Percentiles rank a stretch among this genome's conserved stretches.
Evolutionary conservation across 1,140 invertebrate species (phyloP).

Genomic region (Lasioglossum albipes): DNA sequence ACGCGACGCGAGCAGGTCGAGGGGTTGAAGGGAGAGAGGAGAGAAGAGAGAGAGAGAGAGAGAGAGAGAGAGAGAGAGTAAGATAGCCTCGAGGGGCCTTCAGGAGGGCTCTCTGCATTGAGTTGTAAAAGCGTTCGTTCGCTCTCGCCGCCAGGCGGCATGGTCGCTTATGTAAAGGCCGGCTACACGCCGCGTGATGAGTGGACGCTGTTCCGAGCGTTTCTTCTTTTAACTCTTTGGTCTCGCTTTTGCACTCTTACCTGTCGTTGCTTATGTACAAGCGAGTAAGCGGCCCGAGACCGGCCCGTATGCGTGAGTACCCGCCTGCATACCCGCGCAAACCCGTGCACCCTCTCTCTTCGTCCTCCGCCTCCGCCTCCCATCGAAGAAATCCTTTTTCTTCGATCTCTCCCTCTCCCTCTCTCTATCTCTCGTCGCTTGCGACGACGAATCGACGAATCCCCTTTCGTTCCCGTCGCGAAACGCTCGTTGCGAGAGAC

Average conservation of each 20-base stretch:
- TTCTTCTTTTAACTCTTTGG: conserved; percentile 76
- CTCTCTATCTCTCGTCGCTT: not conserved
- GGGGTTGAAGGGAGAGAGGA: conserved; percentile 29
- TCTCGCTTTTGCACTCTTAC: conserved; percentile 68
- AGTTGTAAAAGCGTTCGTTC: conserved; percentile 80
- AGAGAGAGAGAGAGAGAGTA: conserved; percentile 32
- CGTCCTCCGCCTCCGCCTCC: not conserved
- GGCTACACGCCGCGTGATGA: conserved; percentile 80
- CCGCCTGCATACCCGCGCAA: conserved; percentile 26
- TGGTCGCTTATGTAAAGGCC: conserved; percentile 80
- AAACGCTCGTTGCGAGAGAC: conserved; percentile 6
- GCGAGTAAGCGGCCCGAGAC: conserved; percentile 13
- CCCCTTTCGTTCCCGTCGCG: conserved; percentile 19
- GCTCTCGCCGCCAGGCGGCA: conserved; percentile 78
- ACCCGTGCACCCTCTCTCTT: too few species aligned
- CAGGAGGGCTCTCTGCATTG: conserved; percentile 73
- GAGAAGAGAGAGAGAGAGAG: conserved; percentile 48
- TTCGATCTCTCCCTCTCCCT: conserved; percentile 6
- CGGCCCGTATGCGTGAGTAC: conserved; percentile 55
- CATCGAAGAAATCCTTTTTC: conserved; percentile 12
- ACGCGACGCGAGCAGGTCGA: conserved; percentile 22
- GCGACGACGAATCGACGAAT: conserved; percentile 25
- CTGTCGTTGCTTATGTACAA: conserved; percentile 61
- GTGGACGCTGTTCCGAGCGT: conserved; percentile 77
- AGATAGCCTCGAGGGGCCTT: conserved; percentile 65